Base-by-base conservation (phyloP, 2,888 invertebrate species). In the Tribolium freemani region DNA sequence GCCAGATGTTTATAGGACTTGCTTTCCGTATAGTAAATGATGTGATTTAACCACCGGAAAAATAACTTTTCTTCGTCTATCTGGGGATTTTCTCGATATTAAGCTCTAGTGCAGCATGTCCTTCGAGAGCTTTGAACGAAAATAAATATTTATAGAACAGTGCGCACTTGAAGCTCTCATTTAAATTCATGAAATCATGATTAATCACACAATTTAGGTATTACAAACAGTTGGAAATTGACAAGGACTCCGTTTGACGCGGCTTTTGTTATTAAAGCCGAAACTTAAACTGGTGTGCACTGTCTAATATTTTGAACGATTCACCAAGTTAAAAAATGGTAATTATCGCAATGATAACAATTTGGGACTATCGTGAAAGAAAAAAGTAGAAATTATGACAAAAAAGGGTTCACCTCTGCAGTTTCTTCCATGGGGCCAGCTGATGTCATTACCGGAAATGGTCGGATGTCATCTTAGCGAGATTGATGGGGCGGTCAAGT, bases 381-480 rank as follows among this genome's bases (percentile, higher is more conserved):
- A n/a, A n/a, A n/a, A n/a, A n/a, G n/a, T n/a, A n/a, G n/a, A n/a
- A n/a, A n/a, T n/a, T n/a, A n/a, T n/a, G n/a, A n/a, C n/a, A n/a
- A 16, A 16, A 16, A 16, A n/a, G n/a, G n/a, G n/a, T n/a, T 16
- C 16, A 2, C 16, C 16, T 1, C 16, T 16, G 16, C 16, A 16
- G 16, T 2, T 53, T 60, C 51, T 68, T 60, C 69, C 38, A 45
- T 26, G 31, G 13, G 66, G 67, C 66, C 71, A 71, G 58, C 53
- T 67, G 67, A 71, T 71, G 71, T 71, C 71, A 71, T 71, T 71
- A 66, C 67, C 26, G 71, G 60, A 73, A 76, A 76, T 76, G 72
- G 73, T 72, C 68, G 69, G 64, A 56, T 76, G 73, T 76, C 70
- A 76, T 76, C 75, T 76, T 75, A 71, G 68, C 57, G 69, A 73